Evolutionary conservation across 2,888 invertebrate species (phyloP), one percentile per base, ranked within the genome.

Genomic region (Polydesmus complanatus): DNA sequence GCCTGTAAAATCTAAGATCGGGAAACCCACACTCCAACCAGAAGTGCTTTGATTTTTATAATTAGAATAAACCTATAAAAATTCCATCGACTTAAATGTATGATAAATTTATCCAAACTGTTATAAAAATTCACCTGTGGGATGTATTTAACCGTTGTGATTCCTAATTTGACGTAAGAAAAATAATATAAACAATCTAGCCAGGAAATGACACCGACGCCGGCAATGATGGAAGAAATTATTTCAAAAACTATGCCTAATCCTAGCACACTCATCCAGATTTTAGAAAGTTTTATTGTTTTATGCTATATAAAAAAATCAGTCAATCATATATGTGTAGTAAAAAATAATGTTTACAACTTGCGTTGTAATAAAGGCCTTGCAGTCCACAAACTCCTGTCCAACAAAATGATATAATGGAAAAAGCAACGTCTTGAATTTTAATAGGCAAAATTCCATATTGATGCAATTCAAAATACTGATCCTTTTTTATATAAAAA

Each of bases 351-450:
- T 37, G 5, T 5, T 37, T 37, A 37, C 37, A 37, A 37, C 37
- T 37, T 14, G 14, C 37, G 14, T 14, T 37, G 14, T 37, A 37
- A 14, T 37, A 37, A 37, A 37, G 5, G 14, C 37, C 37, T 14
- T 37, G 37, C 37, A 37, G 5, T 37, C 5, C 37, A 8, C 5
- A 37, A 37, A 37, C 37, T 8, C 37, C 37, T 8, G 37, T 37
- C 37, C 37, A 37, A 8, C 8, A 37, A 37, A 37, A 37, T 14
- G 37, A 37, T 37, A 37, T 37, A 37, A 95, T 76, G 0, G 95
- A 84, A 76, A 99, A 98, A 66, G 96, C 86, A 53, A 98, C 90
- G 75, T 98, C 98, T 73, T 98, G 97, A 50, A 91, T 73, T 74
- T 91, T 85, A 0, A 98, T 96, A 1, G 97, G 98, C 77, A 89